Conservation (phyloP, 2,888 invertebrate genomes). For the Ennomos quercinarius region DNA sequence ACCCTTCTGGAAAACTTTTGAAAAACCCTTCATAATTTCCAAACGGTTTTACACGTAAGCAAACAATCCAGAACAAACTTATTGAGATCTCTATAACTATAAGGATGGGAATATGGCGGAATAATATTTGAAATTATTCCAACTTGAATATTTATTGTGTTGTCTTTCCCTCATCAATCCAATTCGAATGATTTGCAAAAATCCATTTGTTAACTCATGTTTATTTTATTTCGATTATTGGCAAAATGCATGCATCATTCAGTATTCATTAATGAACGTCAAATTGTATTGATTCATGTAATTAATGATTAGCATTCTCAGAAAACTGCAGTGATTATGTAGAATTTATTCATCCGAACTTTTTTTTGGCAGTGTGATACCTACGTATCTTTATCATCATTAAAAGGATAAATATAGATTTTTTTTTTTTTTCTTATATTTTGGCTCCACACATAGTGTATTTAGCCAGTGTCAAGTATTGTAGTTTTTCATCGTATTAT, state of each 20-base stretch:
- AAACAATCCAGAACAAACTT: conserved; percentile 37
- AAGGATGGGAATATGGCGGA: conserved; percentile 23
- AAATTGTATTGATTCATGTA: conserved; percentile 32
- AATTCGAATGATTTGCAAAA: conserved; percentile 35
- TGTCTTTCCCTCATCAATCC: conserved; percentile 21
- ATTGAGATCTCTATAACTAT: conserved; percentile 26
- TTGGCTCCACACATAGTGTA: no score
- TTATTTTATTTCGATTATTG: conserved; percentile 34
- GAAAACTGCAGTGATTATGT: conserved; percentile 4
- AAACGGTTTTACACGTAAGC: conserved; percentile 35
- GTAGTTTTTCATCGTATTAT: no score
- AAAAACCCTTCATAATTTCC: conserved; percentile 38
- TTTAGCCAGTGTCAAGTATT: no score
- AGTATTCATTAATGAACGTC: conserved; percentile 28
- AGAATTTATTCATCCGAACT: no score
- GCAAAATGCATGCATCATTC: conserved; percentile 26
- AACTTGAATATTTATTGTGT: conserved; percentile 23
- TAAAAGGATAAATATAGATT: no score
- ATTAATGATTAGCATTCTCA: conserved; percentile 23
- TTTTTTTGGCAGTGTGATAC: no score
- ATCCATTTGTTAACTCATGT: conserved; percentile 32
- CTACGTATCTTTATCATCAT: no score
- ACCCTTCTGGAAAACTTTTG: conserved; percentile 17
- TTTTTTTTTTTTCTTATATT: no score
- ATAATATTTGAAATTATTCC: conserved; percentile 17